phyloP scores from a whole-genome alignment of 2,797 vertebrate species.

The Neostethus bicornis region DNA sequence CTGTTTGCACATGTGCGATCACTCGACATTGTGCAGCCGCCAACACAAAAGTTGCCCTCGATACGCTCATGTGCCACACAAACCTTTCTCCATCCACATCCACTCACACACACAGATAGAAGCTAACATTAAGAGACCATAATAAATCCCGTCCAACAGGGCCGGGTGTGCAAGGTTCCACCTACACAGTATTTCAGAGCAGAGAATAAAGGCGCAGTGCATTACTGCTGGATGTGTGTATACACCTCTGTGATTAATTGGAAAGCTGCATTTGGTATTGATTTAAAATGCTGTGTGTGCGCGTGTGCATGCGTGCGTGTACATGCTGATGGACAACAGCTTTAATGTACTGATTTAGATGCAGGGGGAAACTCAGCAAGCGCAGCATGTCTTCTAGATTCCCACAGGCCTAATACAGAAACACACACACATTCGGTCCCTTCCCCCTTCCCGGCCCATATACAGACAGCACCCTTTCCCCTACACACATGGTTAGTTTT shows the following conservation, averaged over 20 bases:
- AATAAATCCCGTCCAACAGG: constrained; percentile 43
- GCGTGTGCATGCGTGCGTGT: constrained; percentile 26
- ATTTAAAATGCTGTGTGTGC: constrained; percentile 45
- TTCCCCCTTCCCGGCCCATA: constrained; percentile 34
- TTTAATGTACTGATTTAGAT: constrained; percentile 77
- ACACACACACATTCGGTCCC: constrained; percentile 37
- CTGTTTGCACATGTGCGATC: constrained; percentile 62
- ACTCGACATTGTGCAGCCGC: constrained; percentile 32
- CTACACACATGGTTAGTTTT: constrained; percentile 74
- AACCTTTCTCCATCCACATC: neutral
- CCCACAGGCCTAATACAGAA: constrained; percentile 60
- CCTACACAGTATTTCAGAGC: constrained; percentile 41
- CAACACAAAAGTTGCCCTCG: constrained; percentile 17
- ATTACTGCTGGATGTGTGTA: constrained; percentile 14
- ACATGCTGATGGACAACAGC: constrained; percentile 37
- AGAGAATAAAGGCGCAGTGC: constrained; percentile 33
- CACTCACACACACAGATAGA: neutral
- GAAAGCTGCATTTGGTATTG: constrained; percentile 67
- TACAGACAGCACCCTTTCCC: constrained; percentile 58
- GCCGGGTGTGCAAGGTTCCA: constrained; percentile 40
- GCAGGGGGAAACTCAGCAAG: constrained; percentile 50
- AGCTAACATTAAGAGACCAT: constrained; percentile 6
- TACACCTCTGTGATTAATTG: constrained; percentile 54
- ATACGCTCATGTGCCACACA: constrained; percentile 2
- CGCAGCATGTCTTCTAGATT: constrained; percentile 55